These are phyloP conservation scores for Malurus leucopterus DNA, from an alignment of 2,797 vertebrate species.

Conservation along the genomic window DNA sequence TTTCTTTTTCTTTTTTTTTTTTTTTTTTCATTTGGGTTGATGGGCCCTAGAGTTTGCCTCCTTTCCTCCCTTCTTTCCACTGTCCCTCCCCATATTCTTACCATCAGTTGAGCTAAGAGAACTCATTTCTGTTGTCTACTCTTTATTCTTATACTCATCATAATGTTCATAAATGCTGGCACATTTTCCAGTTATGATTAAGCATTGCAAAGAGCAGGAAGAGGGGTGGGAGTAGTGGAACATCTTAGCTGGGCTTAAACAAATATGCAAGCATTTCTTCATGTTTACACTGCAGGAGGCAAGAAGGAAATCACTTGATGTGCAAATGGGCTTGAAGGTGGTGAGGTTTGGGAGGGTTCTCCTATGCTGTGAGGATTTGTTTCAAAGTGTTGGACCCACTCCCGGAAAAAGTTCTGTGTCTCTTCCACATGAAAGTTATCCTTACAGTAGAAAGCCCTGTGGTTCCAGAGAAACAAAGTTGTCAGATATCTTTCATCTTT, in stretches of 20 bases:
- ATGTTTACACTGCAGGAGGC: constrained; percentile 6
- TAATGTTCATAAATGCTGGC: background rate
- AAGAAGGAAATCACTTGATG: constrained; percentile 30
- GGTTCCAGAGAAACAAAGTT: constrained; percentile 46
- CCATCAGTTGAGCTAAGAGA: background rate
- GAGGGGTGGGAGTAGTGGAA: constrained; percentile 6
- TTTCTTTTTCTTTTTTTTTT: background rate
- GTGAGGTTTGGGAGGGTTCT: constrained; percentile 24
- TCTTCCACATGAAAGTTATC: constrained; percentile 44
- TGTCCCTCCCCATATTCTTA: background rate
- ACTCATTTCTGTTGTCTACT: background rate
- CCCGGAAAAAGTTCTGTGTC: constrained; percentile 25
- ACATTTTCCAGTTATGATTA: constrained; percentile 1
- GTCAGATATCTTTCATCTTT: constrained; percentile 44
- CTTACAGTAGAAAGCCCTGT: constrained; percentile 28
- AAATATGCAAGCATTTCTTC: background rate
- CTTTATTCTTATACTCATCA: background rate
- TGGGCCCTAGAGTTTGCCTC: background rate
- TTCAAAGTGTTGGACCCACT: constrained; percentile 48
- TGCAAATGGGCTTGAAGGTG: constrained; percentile 18
- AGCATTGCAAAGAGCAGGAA: constrained; percentile 18
- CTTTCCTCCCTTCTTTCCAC: background rate
- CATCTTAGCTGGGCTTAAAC: constrained; percentile 13
- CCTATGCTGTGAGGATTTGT: constrained; percentile 19
- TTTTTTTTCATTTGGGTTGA: background rate